phyloP scores from a whole-genome alignment of 2,113 vertebrate species.

The Dasyprocta punctata region DNA sequence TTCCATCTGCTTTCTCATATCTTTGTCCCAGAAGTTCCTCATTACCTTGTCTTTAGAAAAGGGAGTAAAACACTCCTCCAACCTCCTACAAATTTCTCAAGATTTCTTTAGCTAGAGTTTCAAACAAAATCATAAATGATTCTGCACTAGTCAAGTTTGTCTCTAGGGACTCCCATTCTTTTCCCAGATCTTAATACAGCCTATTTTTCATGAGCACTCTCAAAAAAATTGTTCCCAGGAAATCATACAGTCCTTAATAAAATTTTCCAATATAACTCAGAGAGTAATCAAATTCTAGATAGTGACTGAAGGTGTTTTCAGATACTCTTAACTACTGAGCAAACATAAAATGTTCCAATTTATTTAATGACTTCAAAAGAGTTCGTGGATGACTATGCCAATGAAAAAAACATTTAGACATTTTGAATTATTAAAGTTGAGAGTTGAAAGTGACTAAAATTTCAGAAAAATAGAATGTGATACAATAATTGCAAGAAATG shows the following conservation, averaged over 20 bases:
- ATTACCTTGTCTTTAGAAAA: neutral
- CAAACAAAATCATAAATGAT: neutral
- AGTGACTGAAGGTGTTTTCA: neutral
- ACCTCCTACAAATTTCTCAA: neutral
- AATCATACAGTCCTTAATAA: neutral
- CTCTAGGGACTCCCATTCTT: neutral
- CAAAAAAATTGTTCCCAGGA: neutral
- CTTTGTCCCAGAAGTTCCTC: neutral
- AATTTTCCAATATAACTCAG: neutral
- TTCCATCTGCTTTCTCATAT: neutral
- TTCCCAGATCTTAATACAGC: neutral
- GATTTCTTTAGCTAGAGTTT: neutral
- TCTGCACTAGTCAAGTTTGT: neutral
- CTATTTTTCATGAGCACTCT: neutral
- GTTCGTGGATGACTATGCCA: neutral
- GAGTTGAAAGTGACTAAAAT: neutral
- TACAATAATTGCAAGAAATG: neutral
- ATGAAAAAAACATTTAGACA: neutral
- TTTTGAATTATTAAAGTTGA: neutral
- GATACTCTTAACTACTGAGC: neutral
- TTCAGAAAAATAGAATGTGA: neutral
- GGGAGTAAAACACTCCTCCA: neutral
- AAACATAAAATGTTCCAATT: neutral
- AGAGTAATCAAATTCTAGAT: slow-evolving; percentile 17
- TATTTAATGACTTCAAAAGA: neutral